Percentiles rank a stretch among this genome's conserved stretches.
Conservation (phyloP, 2,113 vertebrate species). For the Ameiurus melas region DNA sequence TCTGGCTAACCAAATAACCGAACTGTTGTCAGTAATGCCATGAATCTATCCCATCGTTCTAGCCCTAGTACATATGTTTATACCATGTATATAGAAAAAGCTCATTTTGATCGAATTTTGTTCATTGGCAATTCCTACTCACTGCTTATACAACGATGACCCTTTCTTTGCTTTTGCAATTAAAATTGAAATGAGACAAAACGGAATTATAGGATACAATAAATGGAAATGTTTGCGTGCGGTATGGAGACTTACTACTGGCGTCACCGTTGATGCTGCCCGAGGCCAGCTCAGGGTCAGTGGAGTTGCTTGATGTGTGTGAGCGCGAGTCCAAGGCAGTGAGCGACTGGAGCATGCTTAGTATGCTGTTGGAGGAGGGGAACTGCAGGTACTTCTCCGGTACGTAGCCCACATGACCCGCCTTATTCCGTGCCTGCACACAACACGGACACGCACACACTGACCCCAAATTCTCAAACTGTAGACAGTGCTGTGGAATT, state of each 20-base stretch:
- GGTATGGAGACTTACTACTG: constrained; percentile 77
- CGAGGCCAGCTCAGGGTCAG: constrained; percentile 85
- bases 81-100: neutral
- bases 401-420: constrained; percentile 90
- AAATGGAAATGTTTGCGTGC: neutral
- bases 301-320: constrained; percentile 94
- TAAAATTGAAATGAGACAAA: neutral
- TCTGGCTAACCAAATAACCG: neutral
- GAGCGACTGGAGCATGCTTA: constrained; percentile 97
- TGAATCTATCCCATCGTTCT: neutral
- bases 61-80: neutral
- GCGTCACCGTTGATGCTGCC: constrained; percentile 91
- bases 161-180: neutral
- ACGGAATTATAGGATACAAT: neutral
- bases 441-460: neutral
- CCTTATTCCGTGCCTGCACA: constrained; percentile 89
- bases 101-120: neutral
- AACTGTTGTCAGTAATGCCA: neutral
- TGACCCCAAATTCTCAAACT: neutral
- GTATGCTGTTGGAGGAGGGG: constrained; percentile 91
- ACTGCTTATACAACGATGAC: neutral
- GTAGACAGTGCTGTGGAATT: neutral
- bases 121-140: neutral
- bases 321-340: constrained; percentile 89
- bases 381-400: constrained; percentile 98